Base-by-base conservation (phyloP, 1,140 invertebrate genomes). In the Nasonia giraulti region DNA sequence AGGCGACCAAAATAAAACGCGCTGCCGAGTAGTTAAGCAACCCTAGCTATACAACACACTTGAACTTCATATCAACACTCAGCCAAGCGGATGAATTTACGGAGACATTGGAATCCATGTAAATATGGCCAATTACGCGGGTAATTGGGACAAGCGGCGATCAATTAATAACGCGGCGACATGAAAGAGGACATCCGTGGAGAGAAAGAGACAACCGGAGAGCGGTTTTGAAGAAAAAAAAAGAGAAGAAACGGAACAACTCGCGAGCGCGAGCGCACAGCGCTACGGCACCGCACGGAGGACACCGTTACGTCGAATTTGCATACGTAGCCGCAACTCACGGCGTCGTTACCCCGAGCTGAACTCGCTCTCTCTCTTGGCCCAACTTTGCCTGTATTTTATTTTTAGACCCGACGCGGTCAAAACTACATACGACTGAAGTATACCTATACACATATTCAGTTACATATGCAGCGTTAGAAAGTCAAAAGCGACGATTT, bases 281-380 rank as follows among this genome's bases (percentile, higher is more conserved):
- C 0, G 66, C 7, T n/a, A 5, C 23, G 14, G 14, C 68, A 31
- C 62, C 5, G 23, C n/a, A 44, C 4, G 40, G 47, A 78, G 27
- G 33, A 14, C 77, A 85, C 73, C 79, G 73, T 85, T 85, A 83
- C 40, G 23, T 75, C 23, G 40, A 83, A 83, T 83, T 83, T 83
- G 62, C 82, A 83, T 83, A 83, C 10, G n/a, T 17, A 55, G 23
- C 11, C 12, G 68, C 17, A 44, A 11, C 23, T 23, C 68, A 12
- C n/a, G 40, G 7, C 68, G 50, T 8, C 62, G 47, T 76, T 82
- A 82, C 71, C 80, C 80, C n/a, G 27, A 44, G 50, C 44, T 50
- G 33, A 23, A 44, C 23, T 73, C 44, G 7, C 40, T 74, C 44
- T 6, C 31, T 55, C 47, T 77, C 11, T 23, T 62, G 17, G 17